Percentiles rank a stretch among this genome's conserved stretches.
Evolutionary conservation across 2,888 invertebrate genomes (phyloP).

Genomic region (Trissolcus brochymenae): DNA sequence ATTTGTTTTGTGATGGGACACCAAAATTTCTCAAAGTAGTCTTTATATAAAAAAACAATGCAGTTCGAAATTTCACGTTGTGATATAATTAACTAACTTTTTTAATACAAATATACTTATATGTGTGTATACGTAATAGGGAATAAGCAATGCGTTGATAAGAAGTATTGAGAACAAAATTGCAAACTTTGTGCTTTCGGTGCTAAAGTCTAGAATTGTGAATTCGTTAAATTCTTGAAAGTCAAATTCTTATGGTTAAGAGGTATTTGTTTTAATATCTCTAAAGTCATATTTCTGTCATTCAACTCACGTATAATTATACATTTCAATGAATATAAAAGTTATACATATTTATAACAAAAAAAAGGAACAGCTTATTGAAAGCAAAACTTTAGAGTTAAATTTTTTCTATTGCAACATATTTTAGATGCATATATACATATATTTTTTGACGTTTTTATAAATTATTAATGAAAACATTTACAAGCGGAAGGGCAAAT

Average conservation of each 20-base stretch:
- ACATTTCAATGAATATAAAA: conserved; percentile 2
- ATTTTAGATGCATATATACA: conserved; percentile 57
- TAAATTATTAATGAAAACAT: conserved; percentile 46
- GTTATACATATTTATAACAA: conserved; percentile 34
- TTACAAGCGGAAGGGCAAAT: conserved; percentile 40
- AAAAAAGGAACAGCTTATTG: conserved; percentile 31
- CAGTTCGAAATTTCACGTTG: conserved; percentile 50
- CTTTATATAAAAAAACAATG: conserved; percentile 28
- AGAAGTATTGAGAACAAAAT: conserved; percentile 13
- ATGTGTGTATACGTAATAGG: conserved; percentile 42
- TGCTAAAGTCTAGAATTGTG: conserved; percentile 32
- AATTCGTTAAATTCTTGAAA: conserved; percentile 46
- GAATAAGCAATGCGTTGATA: conserved; percentile 30
- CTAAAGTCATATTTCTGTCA: too few species aligned
- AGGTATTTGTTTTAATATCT: conserved; percentile 32
- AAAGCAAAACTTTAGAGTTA: conserved; percentile 47
- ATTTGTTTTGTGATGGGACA: conserved; percentile 26
- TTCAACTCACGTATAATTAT: neutral
- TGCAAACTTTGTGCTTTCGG: conserved; percentile 43
- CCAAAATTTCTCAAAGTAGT: conserved; percentile 40
- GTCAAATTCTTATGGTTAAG: conserved; percentile 37
- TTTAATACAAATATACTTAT: conserved; percentile 37
- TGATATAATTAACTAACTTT: conserved; percentile 46
- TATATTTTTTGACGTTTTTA: conserved; percentile 54
- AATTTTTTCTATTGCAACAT: conserved; percentile 54